Conservation (phyloP, 2,797 vertebrate species). For the Melanogrammus aeglefinus region DNA sequence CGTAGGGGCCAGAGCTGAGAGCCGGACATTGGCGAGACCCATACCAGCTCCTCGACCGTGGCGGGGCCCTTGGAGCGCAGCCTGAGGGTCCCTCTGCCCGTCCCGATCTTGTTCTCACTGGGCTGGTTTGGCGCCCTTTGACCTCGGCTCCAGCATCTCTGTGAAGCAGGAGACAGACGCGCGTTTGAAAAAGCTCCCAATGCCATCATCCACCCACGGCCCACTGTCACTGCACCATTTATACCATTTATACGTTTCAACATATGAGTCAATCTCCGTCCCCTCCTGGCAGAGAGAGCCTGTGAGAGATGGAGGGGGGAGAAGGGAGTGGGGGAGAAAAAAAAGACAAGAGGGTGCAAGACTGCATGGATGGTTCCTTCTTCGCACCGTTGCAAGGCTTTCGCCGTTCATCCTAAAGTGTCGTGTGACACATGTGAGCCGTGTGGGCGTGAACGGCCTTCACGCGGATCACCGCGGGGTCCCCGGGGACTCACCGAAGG, state of each 20-base stretch:
- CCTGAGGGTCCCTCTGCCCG: constrained; percentile 85
- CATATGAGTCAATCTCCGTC: background rate
- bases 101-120: constrained; percentile 75
- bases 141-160: constrained; percentile 91
- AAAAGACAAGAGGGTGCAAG: no score
- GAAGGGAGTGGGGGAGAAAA: background rate
- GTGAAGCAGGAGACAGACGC: constrained; percentile 22
- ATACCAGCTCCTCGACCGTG: constrained; percentile 88
- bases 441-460: background rate
- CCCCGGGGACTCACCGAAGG: constrained; percentile 85
- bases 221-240: background rate
- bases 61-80: constrained; percentile 89
- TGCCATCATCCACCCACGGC: background rate
- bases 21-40: constrained; percentile 4
- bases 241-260: background rate
- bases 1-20: background rate
- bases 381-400: background rate
- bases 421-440: background rate
- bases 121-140: constrained; percentile 74
- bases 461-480: background rate
- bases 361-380: background rate
- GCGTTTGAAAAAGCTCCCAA: background rate
- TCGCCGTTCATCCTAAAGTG: background rate
- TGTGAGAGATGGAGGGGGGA: background rate
- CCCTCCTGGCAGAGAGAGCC: background rate